Conservation (phyloP, 1,140 invertebrate species). For the Platyscapa corneri region DNA sequence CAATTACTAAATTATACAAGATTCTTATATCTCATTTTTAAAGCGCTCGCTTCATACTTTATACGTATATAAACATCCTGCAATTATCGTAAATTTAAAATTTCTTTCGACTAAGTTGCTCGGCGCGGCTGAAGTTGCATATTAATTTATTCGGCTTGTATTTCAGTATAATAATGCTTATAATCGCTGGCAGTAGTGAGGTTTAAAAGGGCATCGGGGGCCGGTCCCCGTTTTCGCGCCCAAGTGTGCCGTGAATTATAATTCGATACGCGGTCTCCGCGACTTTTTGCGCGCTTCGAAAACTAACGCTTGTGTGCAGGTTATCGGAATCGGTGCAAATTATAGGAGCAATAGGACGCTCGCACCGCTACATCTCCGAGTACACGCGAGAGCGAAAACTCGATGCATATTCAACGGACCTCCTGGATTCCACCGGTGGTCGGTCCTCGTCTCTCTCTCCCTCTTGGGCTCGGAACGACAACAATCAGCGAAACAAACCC, state of each 20-base stretch:
- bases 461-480: slow-evolving; percentile 61
- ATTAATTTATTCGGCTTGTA: not conserved
- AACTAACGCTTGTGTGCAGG: not conserved
- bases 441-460: slow-evolving; percentile 16
- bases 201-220: not conserved
- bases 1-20: not conserved
- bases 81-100: not conserved
- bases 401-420: slow-evolving; percentile 63
- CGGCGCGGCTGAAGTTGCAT: too few relatives aligned
- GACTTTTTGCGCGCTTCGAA: not conserved
- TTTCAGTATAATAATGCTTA: too few relatives aligned
- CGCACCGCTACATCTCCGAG: not conserved
- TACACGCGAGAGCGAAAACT: slow-evolving; percentile 4
- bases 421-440: slow-evolving; percentile 40
- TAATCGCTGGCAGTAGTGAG: too few relatives aligned
- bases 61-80: too few relatives aligned
- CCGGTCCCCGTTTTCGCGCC: too few relatives aligned
- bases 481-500: slow-evolving; percentile 71
- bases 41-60: too few relatives aligned
- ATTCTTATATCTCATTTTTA: too few relatives aligned
- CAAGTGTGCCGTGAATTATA: too few relatives aligned
- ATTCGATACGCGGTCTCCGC: too few relatives aligned
- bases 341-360: slow-evolving; percentile 9
- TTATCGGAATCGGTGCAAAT: slow-evolving; percentile 32
- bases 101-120: not conserved